Percentiles rank a stretch among this genome's conserved stretches.
These are phyloP conservation scores for Chloroclystis v-ata DNA, from an alignment of 2,888 invertebrate species.

Conservation along the genomic window DNA sequence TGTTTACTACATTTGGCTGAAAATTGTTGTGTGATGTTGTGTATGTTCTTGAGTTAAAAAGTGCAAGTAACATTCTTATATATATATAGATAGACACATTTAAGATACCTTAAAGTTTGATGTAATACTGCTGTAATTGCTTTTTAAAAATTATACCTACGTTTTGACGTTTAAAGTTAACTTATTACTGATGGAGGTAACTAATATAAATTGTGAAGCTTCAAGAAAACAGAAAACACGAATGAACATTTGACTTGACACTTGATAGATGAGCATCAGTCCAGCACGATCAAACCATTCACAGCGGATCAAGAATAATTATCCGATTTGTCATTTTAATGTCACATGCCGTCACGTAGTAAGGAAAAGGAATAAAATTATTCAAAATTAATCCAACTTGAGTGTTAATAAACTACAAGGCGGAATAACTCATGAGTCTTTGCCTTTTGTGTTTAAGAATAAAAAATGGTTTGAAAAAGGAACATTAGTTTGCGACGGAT, in stretches of 20 bases:
- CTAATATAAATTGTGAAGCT: too few relatives aligned
- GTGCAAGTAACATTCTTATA: too few relatives aligned
- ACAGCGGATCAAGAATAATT: constrained; percentile 74
- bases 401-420: constrained; percentile 69
- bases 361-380: constrained; percentile 59
- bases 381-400: constrained; percentile 71
- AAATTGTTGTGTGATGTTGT: not conserved
- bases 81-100: too few relatives aligned
- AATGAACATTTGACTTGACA: constrained; percentile 50
- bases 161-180: too few relatives aligned
- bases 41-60: too few relatives aligned
- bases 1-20: too few relatives aligned
- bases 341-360: constrained; percentile 76
- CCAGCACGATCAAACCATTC: constrained; percentile 62
- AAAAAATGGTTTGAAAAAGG: constrained; percentile 65
- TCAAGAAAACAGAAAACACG: constrained; percentile 37
- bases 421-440: constrained; percentile 71
- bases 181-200: too few relatives aligned
- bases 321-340: constrained; percentile 77
- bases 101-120: too few relatives aligned
- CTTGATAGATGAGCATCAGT: constrained; percentile 43
- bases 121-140: too few relatives aligned
- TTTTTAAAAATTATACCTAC: too few relatives aligned
- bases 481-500: constrained; percentile 71
- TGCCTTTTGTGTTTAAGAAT: constrained; percentile 68